These are phyloP conservation scores for Microtus pennsylvanicus DNA, from an alignment of 2,113 vertebrate genomes.

Conservation along the genomic window DNA sequence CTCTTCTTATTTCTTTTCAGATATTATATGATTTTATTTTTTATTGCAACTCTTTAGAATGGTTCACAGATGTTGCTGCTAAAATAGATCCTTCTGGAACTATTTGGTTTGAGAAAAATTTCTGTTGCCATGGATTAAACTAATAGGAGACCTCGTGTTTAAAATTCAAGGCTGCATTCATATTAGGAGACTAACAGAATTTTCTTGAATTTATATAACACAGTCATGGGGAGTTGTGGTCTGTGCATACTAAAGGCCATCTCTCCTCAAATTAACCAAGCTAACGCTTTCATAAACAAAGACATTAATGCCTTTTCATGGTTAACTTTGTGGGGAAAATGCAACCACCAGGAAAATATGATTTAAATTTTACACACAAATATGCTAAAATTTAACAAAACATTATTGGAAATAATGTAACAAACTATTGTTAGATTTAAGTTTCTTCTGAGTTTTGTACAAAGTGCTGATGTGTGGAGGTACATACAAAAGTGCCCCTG, in stretches of 20 bases:
- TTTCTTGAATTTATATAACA: slow-evolving; percentile 58
- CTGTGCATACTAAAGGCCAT: background rate
- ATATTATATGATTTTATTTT: slow-evolving; percentile 78
- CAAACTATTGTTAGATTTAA: slow-evolving; percentile 38
- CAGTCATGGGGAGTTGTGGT: background rate
- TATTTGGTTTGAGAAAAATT: slow-evolving; percentile 75
- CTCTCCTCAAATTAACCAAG: slow-evolving; percentile 29
- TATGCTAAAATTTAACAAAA: background rate
- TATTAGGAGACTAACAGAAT: slow-evolving; percentile 50
- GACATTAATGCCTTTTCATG: background rate
- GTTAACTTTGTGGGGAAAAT: background rate
- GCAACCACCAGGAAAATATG: background rate
- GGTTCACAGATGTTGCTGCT: slow-evolving; percentile 82
- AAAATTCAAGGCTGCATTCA: slow-evolving; percentile 55
- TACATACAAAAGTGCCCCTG: background rate
- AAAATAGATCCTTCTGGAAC: slow-evolving; percentile 79
- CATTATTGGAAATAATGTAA: slow-evolving; percentile 19
- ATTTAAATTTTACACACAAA: slow-evolving; percentile 19
- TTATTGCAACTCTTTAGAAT: slow-evolving; percentile 80
- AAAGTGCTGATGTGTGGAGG: background rate
- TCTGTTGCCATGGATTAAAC: slow-evolving; percentile 75
- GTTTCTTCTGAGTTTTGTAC: background rate
- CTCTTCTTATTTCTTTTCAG: slow-evolving; percentile 77
- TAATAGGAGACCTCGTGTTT: slow-evolving; percentile 60
- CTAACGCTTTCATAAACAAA: slow-evolving; percentile 51